Conservation (phyloP, 2,888 invertebrate species). For the Sylvicola cinctus region DNA sequence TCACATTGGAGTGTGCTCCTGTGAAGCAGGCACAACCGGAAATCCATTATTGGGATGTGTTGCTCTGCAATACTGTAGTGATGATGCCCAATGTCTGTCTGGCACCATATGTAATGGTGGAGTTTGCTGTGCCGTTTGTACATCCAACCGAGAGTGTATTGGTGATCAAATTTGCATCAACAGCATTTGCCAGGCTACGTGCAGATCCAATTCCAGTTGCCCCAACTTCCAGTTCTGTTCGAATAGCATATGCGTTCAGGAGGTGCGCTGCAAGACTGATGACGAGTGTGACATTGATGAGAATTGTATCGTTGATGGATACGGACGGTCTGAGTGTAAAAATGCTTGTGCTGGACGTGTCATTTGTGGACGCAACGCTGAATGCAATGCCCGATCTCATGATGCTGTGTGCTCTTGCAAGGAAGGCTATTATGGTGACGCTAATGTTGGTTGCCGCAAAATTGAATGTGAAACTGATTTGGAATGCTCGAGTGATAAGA, state of each 20-base stretch:
- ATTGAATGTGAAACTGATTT: slow-evolving; percentile 52
- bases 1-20: slow-evolving; percentile 67
- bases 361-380: slow-evolving; percentile 63
- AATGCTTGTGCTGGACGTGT: slow-evolving; percentile 50
- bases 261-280: slow-evolving; percentile 50
- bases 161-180: slow-evolving; percentile 70
- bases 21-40: slow-evolving; percentile 64
- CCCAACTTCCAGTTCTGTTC: slow-evolving; percentile 68
- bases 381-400: slow-evolving; percentile 54
- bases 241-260: slow-evolving; percentile 69
- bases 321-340: slow-evolving; percentile 57
- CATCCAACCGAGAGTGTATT: slow-evolving; percentile 64
- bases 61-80: slow-evolving; percentile 60
- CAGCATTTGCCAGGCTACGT: slow-evolving; percentile 67
- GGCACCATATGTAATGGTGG: slow-evolving; percentile 69
- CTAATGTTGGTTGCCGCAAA: slow-evolving; percentile 55
- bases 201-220: slow-evolving; percentile 57
- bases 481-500: slow-evolving; percentile 63
- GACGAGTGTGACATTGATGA: slow-evolving; percentile 54
- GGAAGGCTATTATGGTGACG: slow-evolving; percentile 60
- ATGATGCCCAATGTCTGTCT: slow-evolving; percentile 60
- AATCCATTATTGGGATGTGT: slow-evolving; percentile 73
- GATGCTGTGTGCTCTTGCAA: slow-evolving; percentile 57
- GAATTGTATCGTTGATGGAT: slow-evolving; percentile 41
- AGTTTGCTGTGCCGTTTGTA: slow-evolving; percentile 56